Evolutionary conservation across 1,140 invertebrate genomes (phyloP).

Genomic region (Drosophila santomea): DNA sequence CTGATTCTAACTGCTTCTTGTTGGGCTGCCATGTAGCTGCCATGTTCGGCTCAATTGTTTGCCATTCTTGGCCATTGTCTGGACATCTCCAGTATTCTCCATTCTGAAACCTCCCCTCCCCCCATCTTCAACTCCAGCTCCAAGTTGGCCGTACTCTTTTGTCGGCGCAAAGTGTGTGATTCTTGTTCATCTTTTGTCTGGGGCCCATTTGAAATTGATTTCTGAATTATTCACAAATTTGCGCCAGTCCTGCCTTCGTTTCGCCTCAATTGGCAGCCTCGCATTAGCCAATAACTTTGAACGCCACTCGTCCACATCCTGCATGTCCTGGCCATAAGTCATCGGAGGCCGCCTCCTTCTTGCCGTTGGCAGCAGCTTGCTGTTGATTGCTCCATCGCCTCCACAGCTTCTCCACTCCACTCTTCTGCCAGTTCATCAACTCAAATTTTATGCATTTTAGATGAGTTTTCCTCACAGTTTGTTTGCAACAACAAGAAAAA

Average conservation of each 20-base stretch:
- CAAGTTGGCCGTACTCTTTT: constrained; percentile 29
- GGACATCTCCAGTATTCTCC: constrained; percentile 20
- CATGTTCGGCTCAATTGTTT: constrained; percentile 71
- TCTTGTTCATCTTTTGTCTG: constrained; percentile 44
- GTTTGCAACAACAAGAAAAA: constrained; percentile 50
- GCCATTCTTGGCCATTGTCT: constrained; percentile 51
- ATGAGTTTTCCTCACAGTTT: constrained; percentile 82
- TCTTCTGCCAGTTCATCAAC: constrained; percentile 70
- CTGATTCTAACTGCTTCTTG: constrained; percentile 60
- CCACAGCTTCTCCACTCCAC: background rate
- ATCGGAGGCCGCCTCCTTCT: constrained; percentile 40
- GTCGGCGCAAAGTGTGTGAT: constrained; percentile 7
- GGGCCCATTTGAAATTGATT: constrained; percentile 68
- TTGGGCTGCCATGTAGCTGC: constrained; percentile 74
- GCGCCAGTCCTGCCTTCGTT: constrained; percentile 22
- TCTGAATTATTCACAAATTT: constrained; percentile 77
- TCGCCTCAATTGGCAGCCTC: constrained; percentile 61
- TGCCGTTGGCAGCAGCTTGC: constrained; percentile 53
- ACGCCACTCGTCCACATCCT: constrained; percentile 10
- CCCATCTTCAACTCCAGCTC: constrained; percentile 1
- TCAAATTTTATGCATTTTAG: constrained; percentile 84
- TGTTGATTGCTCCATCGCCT: constrained; percentile 63
- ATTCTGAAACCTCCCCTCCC: background rate
- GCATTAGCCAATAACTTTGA: constrained; percentile 67
- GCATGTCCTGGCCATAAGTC: constrained; percentile 55